Percentiles rank a stretch among this genome's conserved stretches.
Conservation (phyloP, 2,797 vertebrate genomes). For the Gymnocypris eckloni region DNA sequence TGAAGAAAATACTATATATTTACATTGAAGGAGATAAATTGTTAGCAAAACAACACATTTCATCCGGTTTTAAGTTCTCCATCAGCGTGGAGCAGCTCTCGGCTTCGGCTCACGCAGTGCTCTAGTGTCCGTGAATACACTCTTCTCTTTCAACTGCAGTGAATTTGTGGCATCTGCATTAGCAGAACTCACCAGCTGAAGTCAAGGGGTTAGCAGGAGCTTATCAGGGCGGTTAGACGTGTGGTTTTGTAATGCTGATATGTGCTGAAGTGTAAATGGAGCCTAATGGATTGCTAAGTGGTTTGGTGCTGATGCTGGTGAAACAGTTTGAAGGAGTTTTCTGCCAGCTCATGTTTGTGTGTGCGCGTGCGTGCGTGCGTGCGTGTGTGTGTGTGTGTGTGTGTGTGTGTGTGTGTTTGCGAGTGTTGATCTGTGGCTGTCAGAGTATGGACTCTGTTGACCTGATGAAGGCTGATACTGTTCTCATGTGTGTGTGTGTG, state of each 20-base stretch:
- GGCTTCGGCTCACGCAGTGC: not conserved
- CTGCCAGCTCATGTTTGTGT: not conserved
- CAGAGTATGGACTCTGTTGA: slow-evolving; percentile 24
- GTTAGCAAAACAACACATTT: slow-evolving; percentile 6
- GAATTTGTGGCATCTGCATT: slow-evolving; percentile 20
- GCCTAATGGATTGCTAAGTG: slow-evolving; percentile 80
- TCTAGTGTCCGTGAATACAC: not conserved
- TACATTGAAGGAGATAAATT: not conserved
- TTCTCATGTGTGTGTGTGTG: no score
- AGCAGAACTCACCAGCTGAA: slow-evolving; percentile 22
- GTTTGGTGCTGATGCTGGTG: slow-evolving; percentile 74
- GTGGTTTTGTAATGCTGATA: slow-evolving; percentile 49
- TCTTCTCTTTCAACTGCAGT: slow-evolving; percentile 13
- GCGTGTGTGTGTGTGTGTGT: not conserved
- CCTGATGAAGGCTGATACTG: slow-evolving; percentile 21
- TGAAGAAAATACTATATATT: not conserved
- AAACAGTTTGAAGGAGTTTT: slow-evolving; percentile 50
- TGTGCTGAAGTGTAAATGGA: slow-evolving; percentile 69
- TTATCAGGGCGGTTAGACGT: slow-evolving; percentile 31
- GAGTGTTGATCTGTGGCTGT: slow-evolving; percentile 31
- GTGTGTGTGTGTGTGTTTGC: slow-evolving; percentile 33
- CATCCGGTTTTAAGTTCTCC: not conserved
- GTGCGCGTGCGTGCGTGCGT: no score
- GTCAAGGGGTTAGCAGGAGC: slow-evolving; percentile 33
- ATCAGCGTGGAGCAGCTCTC: not conserved